These are phyloP conservation scores for Cylloceria caligata DNA, from an alignment of 2,888 invertebrate genomes.

Conservation along the genomic window DNA sequence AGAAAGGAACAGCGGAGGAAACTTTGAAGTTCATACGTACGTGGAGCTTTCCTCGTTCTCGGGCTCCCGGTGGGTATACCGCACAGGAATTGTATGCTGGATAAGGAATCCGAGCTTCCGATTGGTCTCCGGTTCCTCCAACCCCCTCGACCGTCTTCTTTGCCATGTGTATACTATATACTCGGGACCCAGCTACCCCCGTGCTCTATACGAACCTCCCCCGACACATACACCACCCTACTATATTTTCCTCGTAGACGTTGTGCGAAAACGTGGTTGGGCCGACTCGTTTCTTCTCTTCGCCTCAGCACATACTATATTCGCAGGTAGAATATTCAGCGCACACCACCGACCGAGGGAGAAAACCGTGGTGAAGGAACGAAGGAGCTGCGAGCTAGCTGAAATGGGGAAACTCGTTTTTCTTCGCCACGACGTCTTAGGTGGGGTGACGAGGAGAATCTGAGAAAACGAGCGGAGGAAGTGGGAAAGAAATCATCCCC, in stretches of 20 bases:
- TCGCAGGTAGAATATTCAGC: slow-evolving; percentile 66
- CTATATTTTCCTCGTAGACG: slow-evolving; percentile 65
- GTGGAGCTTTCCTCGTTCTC: slow-evolving; percentile 76
- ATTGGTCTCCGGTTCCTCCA: slow-evolving; percentile 79
- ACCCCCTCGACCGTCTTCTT: slow-evolving; percentile 69
- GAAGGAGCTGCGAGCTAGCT: slow-evolving; percentile 56
- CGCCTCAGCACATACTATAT: slow-evolving; percentile 62
- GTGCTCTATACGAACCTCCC: slow-evolving; percentile 65
- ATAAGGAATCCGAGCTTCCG: slow-evolving; percentile 84
- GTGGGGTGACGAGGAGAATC: slow-evolving; percentile 59
- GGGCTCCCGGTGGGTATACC: slow-evolving; percentile 71
- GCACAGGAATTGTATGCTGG: slow-evolving; percentile 68
- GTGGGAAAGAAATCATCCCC: slow-evolving; percentile 67
- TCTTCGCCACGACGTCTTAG: slow-evolving; percentile 56
- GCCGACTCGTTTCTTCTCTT: slow-evolving; percentile 57
- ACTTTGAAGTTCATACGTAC: slow-evolving; percentile 57
- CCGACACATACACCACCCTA: slow-evolving; percentile 40
- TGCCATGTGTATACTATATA: slow-evolving; percentile 44
- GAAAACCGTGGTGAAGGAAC: slow-evolving; percentile 51
- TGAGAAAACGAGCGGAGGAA: slow-evolving; percentile 54
- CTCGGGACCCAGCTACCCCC: slow-evolving; percentile 47
- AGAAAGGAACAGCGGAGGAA: slow-evolving; percentile 30
- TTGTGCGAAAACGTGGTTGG: slow-evolving; percentile 56
- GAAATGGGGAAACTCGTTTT: slow-evolving; percentile 65
- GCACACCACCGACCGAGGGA: slow-evolving; percentile 53